Evolutionary conservation across 2,797 vertebrate genomes (phyloP), one percentile per base, ranked within the genome.

Genomic region (Prionace glauca): DNA sequence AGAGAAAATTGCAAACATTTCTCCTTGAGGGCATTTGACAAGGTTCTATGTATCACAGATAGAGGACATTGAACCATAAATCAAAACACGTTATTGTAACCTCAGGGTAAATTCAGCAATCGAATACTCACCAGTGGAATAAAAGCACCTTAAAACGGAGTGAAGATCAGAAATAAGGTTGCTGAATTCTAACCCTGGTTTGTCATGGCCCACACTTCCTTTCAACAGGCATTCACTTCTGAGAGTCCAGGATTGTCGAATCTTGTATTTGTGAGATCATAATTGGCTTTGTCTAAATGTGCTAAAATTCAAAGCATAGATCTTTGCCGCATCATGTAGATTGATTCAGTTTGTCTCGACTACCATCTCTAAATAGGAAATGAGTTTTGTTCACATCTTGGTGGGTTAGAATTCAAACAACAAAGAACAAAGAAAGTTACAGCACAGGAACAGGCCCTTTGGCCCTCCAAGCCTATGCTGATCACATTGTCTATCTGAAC

Each of bases 11-110:
- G 60, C 88, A 91, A 56, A 91, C 60, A n/a, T 91, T 91, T 65
- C 29, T 62, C 88, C 60, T 65, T 91, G 88, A 65, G 60, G 50
- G 88, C 88, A 20, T 91, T 91, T 91, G 56, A 62, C 32, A 91
- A 65, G 60, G 88, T 90, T 45, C 79, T 41, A 18, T 84, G 79
- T 84, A 84, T 84, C 81, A 84, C 81, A 24, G 81, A 84, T 45
- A 65, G 88, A 91, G 60, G 16, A n/a, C 29, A 65, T 91, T 67
- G 88, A 62, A 62, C 32, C 32, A n/a, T 65, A 65, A 91, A 91
- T 91, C 60, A 91, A 91, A 91, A 9, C 60, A 65, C 14, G 32
- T 91, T 91, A 62, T 91, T 91, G 60, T 91, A 91, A 90, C 87
- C 50, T 90, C 32, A 56, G 14, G 60, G 60, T 91, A 65, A 62